phyloP scores from a whole-genome alignment of 2,797 vertebrate species.

The Mormyrops boulengeri region DNA sequence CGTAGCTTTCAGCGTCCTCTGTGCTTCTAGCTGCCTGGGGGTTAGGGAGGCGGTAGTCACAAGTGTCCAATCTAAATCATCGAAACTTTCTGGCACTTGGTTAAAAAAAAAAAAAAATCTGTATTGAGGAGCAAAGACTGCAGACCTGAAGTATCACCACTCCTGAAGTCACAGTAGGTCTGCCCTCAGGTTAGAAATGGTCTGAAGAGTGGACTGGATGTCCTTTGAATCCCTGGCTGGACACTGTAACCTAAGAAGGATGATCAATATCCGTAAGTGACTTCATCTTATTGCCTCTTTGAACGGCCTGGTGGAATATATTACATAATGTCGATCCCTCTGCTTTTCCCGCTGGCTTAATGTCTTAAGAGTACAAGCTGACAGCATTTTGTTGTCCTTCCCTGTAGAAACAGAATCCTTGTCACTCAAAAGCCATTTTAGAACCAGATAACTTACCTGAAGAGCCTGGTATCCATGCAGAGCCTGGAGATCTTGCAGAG shows the following conservation, averaged over 20 bases:
- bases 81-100: conserved; percentile 33
- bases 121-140: conserved; percentile 20
- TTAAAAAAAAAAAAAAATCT: not conserved
- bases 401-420: not conserved
- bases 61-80: conserved; percentile 60
- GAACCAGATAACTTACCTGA: not conserved
- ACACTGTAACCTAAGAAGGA: conserved; percentile 21
- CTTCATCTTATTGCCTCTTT: conserved; percentile 3
- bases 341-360: not conserved
- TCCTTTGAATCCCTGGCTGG: conserved; percentile 1
- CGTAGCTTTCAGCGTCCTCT: conserved; percentile 62
- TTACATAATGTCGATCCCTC: not conserved
- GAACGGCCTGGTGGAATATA: not conserved
- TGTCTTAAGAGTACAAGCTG: not conserved
- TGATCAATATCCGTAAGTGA: conserved; percentile 43
- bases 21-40: conserved; percentile 57
- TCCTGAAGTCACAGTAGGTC: conserved; percentile 18
- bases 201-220: not conserved
- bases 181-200: conserved; percentile 19
- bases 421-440: not conserved
- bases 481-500: not conserved
- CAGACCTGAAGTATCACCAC: conserved; percentile 31
- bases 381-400: not conserved
- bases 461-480: not conserved
- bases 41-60: conserved; percentile 58